Evolutionary conservation across 2,888 invertebrate genomes (phyloP).

Genomic region (Thymelicus acteon): DNA sequence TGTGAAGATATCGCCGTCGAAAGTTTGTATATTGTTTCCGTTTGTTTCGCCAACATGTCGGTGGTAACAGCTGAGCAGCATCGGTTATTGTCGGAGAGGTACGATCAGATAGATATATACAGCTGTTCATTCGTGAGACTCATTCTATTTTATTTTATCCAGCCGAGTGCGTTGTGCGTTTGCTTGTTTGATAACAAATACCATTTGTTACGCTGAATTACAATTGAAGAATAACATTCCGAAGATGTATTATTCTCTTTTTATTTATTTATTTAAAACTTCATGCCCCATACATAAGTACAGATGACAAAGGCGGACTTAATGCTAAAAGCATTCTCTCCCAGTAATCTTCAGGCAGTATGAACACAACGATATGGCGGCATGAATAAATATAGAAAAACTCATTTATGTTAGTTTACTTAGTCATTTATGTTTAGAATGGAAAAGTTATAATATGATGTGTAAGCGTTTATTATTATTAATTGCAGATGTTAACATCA

Average conservation of each 20-base stretch:
- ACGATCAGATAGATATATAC: slow-evolving; percentile 38
- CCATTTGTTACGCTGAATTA: slow-evolving; percentile 21
- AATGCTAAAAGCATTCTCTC: too few relatives aligned
- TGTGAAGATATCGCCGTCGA: slow-evolving; percentile 5
- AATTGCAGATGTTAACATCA: background rate
- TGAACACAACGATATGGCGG: too few relatives aligned
- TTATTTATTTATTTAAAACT: too few relatives aligned
- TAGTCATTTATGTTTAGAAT: slow-evolving; percentile 4
- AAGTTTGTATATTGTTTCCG: slow-evolving; percentile 40
- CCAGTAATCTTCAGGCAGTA: too few relatives aligned
- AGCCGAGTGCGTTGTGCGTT: slow-evolving; percentile 4
- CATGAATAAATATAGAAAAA: too few relatives aligned
- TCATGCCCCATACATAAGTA: too few relatives aligned
- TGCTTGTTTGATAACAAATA: slow-evolving; percentile 26
- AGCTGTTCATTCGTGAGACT: slow-evolving; percentile 19
- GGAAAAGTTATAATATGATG: background rate
- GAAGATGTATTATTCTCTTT: background rate
- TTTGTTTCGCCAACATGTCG: slow-evolving; percentile 53
- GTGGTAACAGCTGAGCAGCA: slow-evolving; percentile 60
- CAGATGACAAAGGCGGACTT: too few relatives aligned
- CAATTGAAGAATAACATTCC: slow-evolving; percentile 12
- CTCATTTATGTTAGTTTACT: too few relatives aligned
- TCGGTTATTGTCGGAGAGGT: slow-evolving; percentile 60
- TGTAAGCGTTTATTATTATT: too few relatives aligned
- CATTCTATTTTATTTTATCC: slow-evolving; percentile 26